phyloP scores from a whole-genome alignment of 2,797 vertebrate genomes.

The Thalassophryne amazonica region DNA sequence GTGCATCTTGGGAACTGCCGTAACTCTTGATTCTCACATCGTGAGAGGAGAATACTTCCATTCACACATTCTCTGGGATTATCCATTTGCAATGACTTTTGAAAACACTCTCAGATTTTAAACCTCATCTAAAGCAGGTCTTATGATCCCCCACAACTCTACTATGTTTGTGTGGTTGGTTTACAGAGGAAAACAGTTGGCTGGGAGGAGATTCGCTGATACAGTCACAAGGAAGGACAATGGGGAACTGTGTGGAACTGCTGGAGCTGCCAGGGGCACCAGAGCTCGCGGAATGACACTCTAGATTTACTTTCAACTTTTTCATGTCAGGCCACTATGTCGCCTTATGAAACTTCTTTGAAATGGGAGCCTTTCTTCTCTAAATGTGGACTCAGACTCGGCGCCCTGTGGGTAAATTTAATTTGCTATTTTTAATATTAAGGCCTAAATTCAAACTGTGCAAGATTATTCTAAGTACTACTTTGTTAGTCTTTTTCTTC shows the following conservation, averaged over 20 bases:
- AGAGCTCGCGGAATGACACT: conserved; percentile 18
- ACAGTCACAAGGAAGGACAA: conserved; percentile 68
- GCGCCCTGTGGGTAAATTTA: too few relatives aligned
- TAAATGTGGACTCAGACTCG: neutral
- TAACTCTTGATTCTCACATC: neutral
- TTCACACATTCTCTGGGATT: conserved; percentile 16
- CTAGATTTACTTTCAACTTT: conserved; percentile 41
- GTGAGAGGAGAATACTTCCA: neutral
- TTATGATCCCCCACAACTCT: conserved; percentile 38
- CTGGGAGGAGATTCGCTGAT: conserved; percentile 36
- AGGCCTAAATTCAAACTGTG: neutral
- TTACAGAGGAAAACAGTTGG: conserved; percentile 5
- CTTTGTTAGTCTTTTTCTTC: too few relatives aligned
- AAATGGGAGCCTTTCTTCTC: neutral
- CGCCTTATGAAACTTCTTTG: neutral
- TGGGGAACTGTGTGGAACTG: conserved; percentile 42
- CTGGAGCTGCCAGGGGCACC: conserved; percentile 39
- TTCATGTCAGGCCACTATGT: conserved; percentile 2
- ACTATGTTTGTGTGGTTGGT: conserved; percentile 8
- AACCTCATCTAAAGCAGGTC: conserved; percentile 5
- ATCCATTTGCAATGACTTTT: neutral
- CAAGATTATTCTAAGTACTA: too few relatives aligned
- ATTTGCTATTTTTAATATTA: too few relatives aligned
- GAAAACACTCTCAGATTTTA: conserved; percentile 7
- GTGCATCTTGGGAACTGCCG: neutral